Evolutionary conservation across 2,797 vertebrate species (phyloP).

Genomic region (Sandelia bainsii): DNA sequence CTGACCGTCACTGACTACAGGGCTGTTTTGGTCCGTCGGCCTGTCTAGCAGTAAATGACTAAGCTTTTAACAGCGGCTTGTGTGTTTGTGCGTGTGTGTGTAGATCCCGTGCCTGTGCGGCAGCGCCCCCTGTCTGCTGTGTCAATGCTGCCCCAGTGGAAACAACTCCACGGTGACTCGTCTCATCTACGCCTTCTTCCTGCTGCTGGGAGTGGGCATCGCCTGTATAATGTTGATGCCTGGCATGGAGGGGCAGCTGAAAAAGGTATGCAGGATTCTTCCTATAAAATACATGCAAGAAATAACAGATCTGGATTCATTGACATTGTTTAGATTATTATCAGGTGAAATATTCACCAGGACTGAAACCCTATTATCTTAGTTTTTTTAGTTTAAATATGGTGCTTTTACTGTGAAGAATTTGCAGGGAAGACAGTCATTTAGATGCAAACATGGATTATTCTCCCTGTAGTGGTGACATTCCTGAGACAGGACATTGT

Average conservation of each 20-base stretch:
- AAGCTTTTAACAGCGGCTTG: background rate
- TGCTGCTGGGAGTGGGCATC: constrained; percentile 92
- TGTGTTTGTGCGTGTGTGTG: background rate
- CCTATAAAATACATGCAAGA: background rate
- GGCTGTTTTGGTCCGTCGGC: background rate
- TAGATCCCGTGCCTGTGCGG: constrained; percentile 97
- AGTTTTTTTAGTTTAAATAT: too few species aligned
- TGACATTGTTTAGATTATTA: background rate
- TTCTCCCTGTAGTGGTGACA: too few species aligned
- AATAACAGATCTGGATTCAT: background rate
- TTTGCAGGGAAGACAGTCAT: too few species aligned
- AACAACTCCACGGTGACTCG: constrained; percentile 98
- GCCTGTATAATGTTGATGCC: constrained; percentile 97
- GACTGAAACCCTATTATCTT: too few species aligned
- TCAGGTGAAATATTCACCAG: background rate
- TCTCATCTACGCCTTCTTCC: constrained; percentile 93
- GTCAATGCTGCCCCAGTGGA: constrained; percentile 96
- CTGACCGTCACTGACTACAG: too few species aligned
- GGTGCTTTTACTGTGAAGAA: background rate
- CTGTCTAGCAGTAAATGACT: too few species aligned
- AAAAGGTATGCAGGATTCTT: constrained; percentile 86
- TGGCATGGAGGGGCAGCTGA: constrained; percentile 97
- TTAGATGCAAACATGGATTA: too few species aligned
- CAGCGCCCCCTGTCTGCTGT: constrained; percentile 95
- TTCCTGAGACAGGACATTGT: too few species aligned